Base-by-base conservation (phyloP, 92 coral and sea anemone species). In the Siderastrea radians region DNA sequence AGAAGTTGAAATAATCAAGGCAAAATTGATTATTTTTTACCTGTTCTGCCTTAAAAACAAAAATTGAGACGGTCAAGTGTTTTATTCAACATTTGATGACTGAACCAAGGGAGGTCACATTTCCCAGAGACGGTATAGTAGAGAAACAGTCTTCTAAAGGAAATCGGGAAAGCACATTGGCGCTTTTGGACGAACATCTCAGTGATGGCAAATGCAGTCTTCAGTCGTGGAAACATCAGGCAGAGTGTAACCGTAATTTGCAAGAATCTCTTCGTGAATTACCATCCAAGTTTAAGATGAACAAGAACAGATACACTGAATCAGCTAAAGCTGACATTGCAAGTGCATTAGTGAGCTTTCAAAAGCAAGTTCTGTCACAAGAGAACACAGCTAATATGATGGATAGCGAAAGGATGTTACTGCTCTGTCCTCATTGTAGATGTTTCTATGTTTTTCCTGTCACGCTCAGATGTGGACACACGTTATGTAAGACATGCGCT, bases 401-500 rank as follows among this genome's bases (percentile, higher is more conserved):
- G 78, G 51, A 44, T 1, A 1, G n/a, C 16, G 79, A 73, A 14
- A 67, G 16, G 43, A 74, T 12, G 10, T 53, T 17, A 53, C 68
- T 76, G 15, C 69, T 51, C 7, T 96, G 99, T 74, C 48, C 72
- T 7, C 63, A 51, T 5, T 84, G 87, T 61, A 10, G 65, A 26
- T 62, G 87, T 43, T 44, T 95, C 6, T 88, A 89, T 11, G 67
- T 79, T 17, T 78, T 81, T 16, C 99, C 99, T 0, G 80, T 91
- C 16, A 96, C 99, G 8, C 68, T 96, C 4, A 54, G 74, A 12
- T 96, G 99, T 90, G 99, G 99, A 61, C 99, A 96, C 87, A 95
- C 99, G 61, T 95, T 93, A 71, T 96, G 99, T 49, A 79, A 73
- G 77, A 84, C 86, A 0, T 96, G 98, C 43, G 60, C 95, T 61